Evolutionary conservation across 1,140 invertebrate genomes (phyloP).

Genomic region (Plodia interpunctella): DNA sequence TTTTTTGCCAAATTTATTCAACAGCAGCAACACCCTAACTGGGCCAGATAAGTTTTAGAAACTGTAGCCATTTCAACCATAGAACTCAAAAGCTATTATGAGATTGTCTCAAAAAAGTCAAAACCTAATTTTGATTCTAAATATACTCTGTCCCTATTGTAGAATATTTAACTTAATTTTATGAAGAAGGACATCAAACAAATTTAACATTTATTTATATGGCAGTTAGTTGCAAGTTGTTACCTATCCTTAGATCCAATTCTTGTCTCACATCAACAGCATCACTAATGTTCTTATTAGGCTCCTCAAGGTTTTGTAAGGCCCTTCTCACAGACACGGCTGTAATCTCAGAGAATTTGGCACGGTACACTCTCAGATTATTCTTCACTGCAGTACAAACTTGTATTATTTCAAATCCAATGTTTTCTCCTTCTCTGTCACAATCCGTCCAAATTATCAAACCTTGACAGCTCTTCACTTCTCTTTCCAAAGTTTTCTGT

Average conservation of each 20-base stretch:
- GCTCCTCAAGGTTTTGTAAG: constrained; percentile 85
- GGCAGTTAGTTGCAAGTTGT: not conserved
- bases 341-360: constrained; percentile 99
- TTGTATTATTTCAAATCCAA: constrained; percentile 98
- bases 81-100: no score
- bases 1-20: no score
- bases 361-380: constrained; percentile 87
- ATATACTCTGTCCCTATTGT: no score
- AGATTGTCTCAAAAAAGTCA: no score
- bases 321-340: constrained; percentile 87
- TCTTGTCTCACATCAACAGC: constrained; percentile 97
- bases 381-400: constrained; percentile 91
- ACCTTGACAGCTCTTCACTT: constrained; percentile 85
- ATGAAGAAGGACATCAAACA: no score
- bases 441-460: constrained; percentile 99
- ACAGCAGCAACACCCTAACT: no score
- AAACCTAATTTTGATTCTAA: no score
- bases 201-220: no score
- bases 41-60: no score
- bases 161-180: no score
- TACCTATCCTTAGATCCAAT: constrained; percentile 97
- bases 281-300: constrained; percentile 92
- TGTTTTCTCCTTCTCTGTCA: constrained; percentile 99
- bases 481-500: constrained; percentile 88
- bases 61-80: no score